Evolutionary conservation across 2,888 invertebrate species (phyloP).

Genomic region (Synanthedon myopaeformis): DNA sequence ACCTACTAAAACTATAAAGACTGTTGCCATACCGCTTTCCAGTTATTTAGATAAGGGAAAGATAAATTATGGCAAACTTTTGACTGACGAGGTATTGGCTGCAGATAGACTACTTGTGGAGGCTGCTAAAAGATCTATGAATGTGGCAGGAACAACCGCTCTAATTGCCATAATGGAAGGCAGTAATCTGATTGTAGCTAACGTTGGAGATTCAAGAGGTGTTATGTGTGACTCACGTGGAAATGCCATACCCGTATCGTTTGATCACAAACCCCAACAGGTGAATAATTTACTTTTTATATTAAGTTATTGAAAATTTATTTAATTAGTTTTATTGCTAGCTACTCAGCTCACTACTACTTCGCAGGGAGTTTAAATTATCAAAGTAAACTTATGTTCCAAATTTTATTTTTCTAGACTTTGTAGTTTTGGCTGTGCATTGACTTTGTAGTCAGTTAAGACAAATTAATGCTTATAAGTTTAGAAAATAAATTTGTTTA

Average conservation of each 20-base stretch:
- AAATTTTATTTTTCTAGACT: too few relatives aligned
- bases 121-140: conserved; percentile 82
- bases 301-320: too few relatives aligned
- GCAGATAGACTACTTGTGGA: conserved; percentile 86
- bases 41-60: conserved; percentile 80
- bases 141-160: conserved; percentile 91
- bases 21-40: conserved; percentile 61
- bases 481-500: too few relatives aligned
- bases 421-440: too few relatives aligned
- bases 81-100: conserved; percentile 88
- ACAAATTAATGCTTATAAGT: too few relatives aligned
- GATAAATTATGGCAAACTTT: conserved; percentile 83
- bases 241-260: conserved; percentile 90
- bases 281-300: conserved; percentile 46
- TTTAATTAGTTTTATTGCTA: too few relatives aligned
- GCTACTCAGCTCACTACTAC: too few relatives aligned
- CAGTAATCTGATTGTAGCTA: conserved; percentile 88
- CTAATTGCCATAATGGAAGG: conserved; percentile 89
- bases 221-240: conserved; percentile 94
- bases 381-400: too few relatives aligned
- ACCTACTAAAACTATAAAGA: conserved; percentile 49
- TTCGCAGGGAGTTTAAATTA: too few relatives aligned
- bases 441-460: too few relatives aligned
- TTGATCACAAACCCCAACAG: conserved; percentile 97
- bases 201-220: conserved; percentile 96